A percentile compares a stretch with the other conserved stretches of the same genome.
These are phyloP conservation scores for Trissoscelio sp. DNA, from an alignment of 2,888 invertebrate species.

Conservation along the genomic window DNA sequence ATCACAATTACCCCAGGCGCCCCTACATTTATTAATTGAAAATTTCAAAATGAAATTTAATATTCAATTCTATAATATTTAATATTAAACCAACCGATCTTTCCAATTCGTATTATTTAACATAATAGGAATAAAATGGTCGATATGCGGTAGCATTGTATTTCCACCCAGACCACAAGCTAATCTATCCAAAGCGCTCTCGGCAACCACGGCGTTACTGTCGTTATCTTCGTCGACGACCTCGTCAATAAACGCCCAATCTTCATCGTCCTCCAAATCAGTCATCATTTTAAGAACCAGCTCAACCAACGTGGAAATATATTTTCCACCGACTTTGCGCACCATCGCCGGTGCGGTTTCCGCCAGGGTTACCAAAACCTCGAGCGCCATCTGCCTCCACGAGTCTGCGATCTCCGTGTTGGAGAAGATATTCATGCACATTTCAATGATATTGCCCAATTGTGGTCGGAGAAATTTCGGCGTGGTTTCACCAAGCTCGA, in stretches of 20 bases:
- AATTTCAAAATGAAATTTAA: too few species aligned
- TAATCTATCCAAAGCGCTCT: slow-evolving; percentile 97
- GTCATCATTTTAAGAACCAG: slow-evolving; percentile 97
- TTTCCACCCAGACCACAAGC: slow-evolving; percentile 98
- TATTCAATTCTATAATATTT: too few species aligned
- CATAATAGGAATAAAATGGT: slow-evolving; percentile 94
- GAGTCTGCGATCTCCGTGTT: slow-evolving; percentile 87
- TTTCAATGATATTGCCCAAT: slow-evolving; percentile 92
- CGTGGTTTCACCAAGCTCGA: slow-evolving; percentile 96
- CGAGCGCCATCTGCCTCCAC: slow-evolving; percentile 95
- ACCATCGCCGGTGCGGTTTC: slow-evolving; percentile 99
- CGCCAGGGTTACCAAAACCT: slow-evolving; percentile 93
- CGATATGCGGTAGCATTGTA: slow-evolving; percentile 95
- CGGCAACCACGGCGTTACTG: slow-evolving; percentile 97
- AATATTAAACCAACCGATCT: slow-evolving; percentile 86
- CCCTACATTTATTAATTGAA: too few species aligned
- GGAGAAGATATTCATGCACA: slow-evolving; percentile 91
- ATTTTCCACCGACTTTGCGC: slow-evolving; percentile 94
- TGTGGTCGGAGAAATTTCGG: slow-evolving; percentile 97
- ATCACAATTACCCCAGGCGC: too few species aligned
- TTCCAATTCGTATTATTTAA: slow-evolving; percentile 92
- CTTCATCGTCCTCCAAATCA: slow-evolving; percentile 95
- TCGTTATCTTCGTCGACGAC: slow-evolving; percentile 96
- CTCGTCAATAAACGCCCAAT: slow-evolving; percentile 94
- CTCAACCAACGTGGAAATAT: slow-evolving; percentile 91